Base-by-base conservation (phyloP, 2,888 invertebrate genomes). In the Acleris emargana region DNA sequence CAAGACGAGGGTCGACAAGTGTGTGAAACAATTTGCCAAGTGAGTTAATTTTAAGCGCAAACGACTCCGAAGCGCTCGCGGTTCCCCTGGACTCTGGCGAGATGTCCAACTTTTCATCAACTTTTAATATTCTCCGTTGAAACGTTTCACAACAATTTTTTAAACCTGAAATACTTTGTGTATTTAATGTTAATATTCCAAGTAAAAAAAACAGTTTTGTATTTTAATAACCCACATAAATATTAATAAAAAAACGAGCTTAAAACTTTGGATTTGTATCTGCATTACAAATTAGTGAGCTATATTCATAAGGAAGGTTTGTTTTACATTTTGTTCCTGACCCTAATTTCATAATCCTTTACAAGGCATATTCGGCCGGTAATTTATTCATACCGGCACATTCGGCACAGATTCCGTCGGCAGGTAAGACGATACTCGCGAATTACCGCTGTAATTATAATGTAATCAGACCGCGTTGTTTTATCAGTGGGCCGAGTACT, bases 11-110 rank as follows among this genome's bases (percentile, higher is more conserved):
- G 87, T 86, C 76, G 82, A 80, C 83, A 83, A 82, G 80, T 83
- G 81, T 83, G 84, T 84, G 76, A 84, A 86, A 84, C 84, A 87
- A 87, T 87, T 87, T 84, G 77, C 80, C 80, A 78, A 81, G 78
- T 77, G 78, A 81, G 81, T 80, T 81, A 80, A 84, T 84, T 82
- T 79, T 71, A 71, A 73, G 71, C 72, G 64, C 72, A 74, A 74
- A 76, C 71, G 71, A 72, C 70, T 71, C 58, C 58, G 69, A 64
- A 67, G 71, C 67, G 66, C 63, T 67, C 58, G 57, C 61, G 22
- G 53, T 28, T 25, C 53, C 13, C 32, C 54, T 28, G 60, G 64
- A 60, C 64, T 62, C 60, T 58, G 62, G 68, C 55, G 67, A 69
- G 64, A 69, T 64, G 66, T 68, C 67, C 54, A 73, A 75, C 71